phyloP scores from a whole-genome alignment of 2,888 invertebrate genomes.

The Cheilosia vernalis region DNA sequence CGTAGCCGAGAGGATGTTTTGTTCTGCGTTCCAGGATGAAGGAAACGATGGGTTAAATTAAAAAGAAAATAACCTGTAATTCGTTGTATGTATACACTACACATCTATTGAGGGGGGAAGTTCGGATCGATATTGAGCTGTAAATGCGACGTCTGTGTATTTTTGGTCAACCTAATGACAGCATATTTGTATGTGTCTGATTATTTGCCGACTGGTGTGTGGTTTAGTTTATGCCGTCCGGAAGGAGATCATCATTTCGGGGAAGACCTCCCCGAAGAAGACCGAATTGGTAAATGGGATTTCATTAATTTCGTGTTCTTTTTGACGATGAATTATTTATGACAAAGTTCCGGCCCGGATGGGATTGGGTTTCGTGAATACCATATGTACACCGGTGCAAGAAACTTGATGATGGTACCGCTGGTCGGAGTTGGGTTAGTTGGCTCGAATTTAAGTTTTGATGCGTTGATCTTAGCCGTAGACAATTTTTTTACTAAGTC shows the following conservation, averaged over 20 bases:
- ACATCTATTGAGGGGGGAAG: constrained; percentile 9
- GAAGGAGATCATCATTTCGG: constrained; percentile 38
- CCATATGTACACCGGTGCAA: background rate
- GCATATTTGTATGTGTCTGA: constrained; percentile 79
- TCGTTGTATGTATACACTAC: constrained; percentile 75
- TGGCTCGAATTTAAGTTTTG: too few relatives aligned
- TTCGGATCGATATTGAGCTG: constrained; percentile 25
- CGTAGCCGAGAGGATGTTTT: constrained; percentile 31
- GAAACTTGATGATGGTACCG: too few relatives aligned
- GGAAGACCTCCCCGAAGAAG: constrained; percentile 28
- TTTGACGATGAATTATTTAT: constrained; percentile 64
- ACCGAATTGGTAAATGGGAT: constrained; percentile 35
- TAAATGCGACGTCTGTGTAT: constrained; percentile 58
- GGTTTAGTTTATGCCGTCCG: constrained; percentile 19
- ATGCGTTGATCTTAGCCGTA: too few relatives aligned
- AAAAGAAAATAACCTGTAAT: constrained; percentile 79
- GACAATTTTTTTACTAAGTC: too few relatives aligned
- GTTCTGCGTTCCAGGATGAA: background rate
- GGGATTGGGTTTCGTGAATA: background rate
- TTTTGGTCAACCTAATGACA: constrained; percentile 76
- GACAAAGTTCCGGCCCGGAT: background rate
- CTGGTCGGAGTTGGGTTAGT: too few relatives aligned
- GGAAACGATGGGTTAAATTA: constrained; percentile 79
- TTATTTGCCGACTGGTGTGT: constrained; percentile 66
- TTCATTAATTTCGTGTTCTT: constrained; percentile 53